Conservation (phyloP, 2,888 invertebrate genomes). For the Ornithoptera alexandrae region DNA sequence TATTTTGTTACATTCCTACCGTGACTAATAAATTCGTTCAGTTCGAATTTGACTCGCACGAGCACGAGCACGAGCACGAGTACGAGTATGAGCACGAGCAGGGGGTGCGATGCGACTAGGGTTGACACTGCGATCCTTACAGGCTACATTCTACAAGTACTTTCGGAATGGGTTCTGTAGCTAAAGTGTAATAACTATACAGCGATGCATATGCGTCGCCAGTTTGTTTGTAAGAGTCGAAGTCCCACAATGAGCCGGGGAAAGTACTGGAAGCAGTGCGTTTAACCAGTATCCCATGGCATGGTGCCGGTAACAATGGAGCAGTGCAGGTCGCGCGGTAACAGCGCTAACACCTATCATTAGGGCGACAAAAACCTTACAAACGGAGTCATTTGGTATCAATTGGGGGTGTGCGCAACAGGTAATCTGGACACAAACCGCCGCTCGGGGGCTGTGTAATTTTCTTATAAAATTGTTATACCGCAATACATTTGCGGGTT, state of each 20-base stretch:
- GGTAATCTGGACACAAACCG: slow-evolving; percentile 73
- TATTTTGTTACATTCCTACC: too few relatives aligned
- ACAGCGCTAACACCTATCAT: slow-evolving; percentile 69
- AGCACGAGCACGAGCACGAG: too few relatives aligned
- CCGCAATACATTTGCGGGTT: slow-evolving; percentile 67
- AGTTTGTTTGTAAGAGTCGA: too few relatives aligned
- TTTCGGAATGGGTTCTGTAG: too few relatives aligned
- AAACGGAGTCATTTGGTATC: slow-evolving; percentile 75
- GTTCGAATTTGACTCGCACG: too few relatives aligned
- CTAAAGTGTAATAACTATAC: too few relatives aligned
- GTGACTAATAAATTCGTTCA: too few relatives aligned
- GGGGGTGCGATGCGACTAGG: too few relatives aligned
- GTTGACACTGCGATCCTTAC: too few relatives aligned
- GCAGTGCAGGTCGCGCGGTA: slow-evolving; percentile 46
- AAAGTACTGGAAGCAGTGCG: slow-evolving; percentile 42
- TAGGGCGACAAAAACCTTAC: slow-evolving; percentile 57
- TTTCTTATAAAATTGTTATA: slow-evolving; percentile 73
- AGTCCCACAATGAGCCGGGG: not conserved
- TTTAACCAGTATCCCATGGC: slow-evolving; percentile 65
- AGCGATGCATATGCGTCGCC: too few relatives aligned
- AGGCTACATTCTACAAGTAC: too few relatives aligned
- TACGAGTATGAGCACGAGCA: too few relatives aligned
- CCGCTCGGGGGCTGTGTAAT: slow-evolving; percentile 69
- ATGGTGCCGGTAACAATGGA: slow-evolving; percentile 62
- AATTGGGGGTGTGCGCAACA: slow-evolving; percentile 65